phyloP scores from a whole-genome alignment of 64 coral and sea anemone genomes.

The Montipora efflorescens region DNA sequence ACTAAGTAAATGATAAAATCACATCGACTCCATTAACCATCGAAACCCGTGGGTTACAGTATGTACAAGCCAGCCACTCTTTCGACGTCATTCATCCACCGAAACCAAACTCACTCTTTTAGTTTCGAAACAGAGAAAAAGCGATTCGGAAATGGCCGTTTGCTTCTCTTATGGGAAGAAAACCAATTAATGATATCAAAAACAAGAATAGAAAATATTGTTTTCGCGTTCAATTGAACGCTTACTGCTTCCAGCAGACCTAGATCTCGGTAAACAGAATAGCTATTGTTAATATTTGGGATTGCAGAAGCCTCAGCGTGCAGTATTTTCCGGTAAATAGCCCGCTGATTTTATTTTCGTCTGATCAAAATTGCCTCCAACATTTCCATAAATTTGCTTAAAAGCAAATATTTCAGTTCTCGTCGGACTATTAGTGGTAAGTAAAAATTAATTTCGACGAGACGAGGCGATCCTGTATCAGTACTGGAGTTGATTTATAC shows the following conservation, averaged over 20 bases:
- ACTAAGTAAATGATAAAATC: too few species aligned
- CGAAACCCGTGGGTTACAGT: too few species aligned
- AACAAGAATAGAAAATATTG: too few species aligned
- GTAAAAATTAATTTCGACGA: background rate
- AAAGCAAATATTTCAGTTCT: background rate
- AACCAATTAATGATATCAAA: too few species aligned
- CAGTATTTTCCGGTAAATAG: background rate
- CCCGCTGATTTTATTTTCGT: background rate
- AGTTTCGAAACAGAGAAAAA: too few species aligned
- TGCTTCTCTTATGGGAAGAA: too few species aligned
- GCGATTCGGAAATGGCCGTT: too few species aligned
- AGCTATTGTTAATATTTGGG: background rate
- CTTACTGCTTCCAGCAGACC: background rate
- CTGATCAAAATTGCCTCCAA: background rate
- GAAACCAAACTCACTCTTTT: too few species aligned
- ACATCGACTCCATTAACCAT: too few species aligned
- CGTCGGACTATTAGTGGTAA: background rate
- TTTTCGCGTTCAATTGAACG: background rate
- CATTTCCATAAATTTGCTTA: slow-evolving; percentile 13
- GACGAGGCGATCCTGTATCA: background rate
- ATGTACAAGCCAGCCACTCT: too few species aligned
- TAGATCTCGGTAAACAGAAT: background rate
- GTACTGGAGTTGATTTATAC: background rate
- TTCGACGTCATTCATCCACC: too few species aligned
- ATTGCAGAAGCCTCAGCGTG: background rate